Base-by-base conservation (phyloP, 2,113 vertebrate species). In the Collichthys lucidus region DNA sequence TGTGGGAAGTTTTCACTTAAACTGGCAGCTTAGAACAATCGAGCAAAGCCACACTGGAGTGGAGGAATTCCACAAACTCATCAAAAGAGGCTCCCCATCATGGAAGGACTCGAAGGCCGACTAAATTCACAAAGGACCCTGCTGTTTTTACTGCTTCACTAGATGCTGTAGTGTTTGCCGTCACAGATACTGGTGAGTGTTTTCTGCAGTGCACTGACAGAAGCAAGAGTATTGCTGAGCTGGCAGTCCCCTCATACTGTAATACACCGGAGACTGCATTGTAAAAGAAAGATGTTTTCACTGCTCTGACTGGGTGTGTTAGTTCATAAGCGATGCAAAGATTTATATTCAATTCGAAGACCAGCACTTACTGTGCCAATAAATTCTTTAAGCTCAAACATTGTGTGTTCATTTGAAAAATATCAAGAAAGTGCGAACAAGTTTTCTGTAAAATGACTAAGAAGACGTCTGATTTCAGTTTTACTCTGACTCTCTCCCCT, bases 1-100 rank as follows among this genome's bases (percentile, higher is more conserved):
- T 29, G 20, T 29, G 1, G 62, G 19, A 79, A 26, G 73, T 22
- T 74, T 79, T 77, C 63, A 65, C 12, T 71, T 66, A 76, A 66
- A 69, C 63, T 35, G 49, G 1, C 40, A 79, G 55, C 31, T 20
- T 65, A 61, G 42, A 80, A 31, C 44, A 49, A 74, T 66, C 66
- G 47, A 81, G 44, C 76, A 64, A 81, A 64, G 24, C 22, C 40
- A 40, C 16, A 46, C 19, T 22, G 11, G 22, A 57, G 29, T 59
- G 40, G 0, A 56, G 26, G 61, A 68, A 59, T 57, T 65, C 65
- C 19, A 44, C 55, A 11, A 44, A 62, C 53, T 50, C 16, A 56
- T 75, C 57, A 17, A 67, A 5, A 64, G 12, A 61, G 15, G n/a
- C 26, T 19, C 24, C 7, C 46, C 46, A 84, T 74, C 40, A 61